Percentiles rank a stretch among this genome's conserved stretches.
Evolutionary conservation across 2,797 vertebrate species (phyloP).

Genomic region (Pseudochaenichthys georgianus): DNA sequence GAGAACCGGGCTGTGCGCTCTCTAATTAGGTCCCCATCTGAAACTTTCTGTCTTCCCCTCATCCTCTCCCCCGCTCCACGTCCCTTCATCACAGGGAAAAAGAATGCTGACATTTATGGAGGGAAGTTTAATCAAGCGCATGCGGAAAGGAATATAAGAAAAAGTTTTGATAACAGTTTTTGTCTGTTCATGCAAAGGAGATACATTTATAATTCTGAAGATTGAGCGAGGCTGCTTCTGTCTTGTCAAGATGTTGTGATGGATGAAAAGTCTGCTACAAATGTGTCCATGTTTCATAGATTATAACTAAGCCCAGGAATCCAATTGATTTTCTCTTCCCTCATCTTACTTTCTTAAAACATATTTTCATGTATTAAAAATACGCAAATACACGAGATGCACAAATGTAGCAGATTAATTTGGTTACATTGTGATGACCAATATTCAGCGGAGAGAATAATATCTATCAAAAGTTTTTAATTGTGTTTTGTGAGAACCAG

Average conservation of each 20-base stretch:
- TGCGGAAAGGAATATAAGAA: slow-evolving; percentile 51
- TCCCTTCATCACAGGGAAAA: slow-evolving; percentile 74
- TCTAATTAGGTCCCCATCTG: slow-evolving; percentile 85
- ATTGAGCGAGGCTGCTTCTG: not conserved
- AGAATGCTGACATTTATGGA: slow-evolving; percentile 78
- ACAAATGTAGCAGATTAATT: slow-evolving; percentile 63
- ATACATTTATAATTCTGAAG: slow-evolving; percentile 30
- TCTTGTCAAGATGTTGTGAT: slow-evolving; percentile 13
- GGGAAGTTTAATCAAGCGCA: slow-evolving; percentile 73
- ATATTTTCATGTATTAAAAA: slow-evolving; percentile 46
- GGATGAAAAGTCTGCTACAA: slow-evolving; percentile 24
- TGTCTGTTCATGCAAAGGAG: slow-evolving; percentile 59
- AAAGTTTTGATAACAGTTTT: slow-evolving; percentile 63
- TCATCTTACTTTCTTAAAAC: slow-evolving; percentile 31
- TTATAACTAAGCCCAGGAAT: slow-evolving; percentile 28
- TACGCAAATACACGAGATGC: slow-evolving; percentile 43
- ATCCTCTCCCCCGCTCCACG: slow-evolving; percentile 12
- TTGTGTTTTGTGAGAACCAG: slow-evolving; percentile 69
- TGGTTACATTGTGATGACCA: slow-evolving; percentile 60
- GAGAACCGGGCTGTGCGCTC: slow-evolving; percentile 70
- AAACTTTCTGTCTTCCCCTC: slow-evolving; percentile 77
- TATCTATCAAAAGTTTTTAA: slow-evolving; percentile 83
- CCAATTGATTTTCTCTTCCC: slow-evolving; percentile 12
- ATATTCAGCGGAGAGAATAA: slow-evolving; percentile 79
- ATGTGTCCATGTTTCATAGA: slow-evolving; percentile 12